Base-by-base conservation (phyloP, 1,140 invertebrate species). In the Physella acuta region DNA sequence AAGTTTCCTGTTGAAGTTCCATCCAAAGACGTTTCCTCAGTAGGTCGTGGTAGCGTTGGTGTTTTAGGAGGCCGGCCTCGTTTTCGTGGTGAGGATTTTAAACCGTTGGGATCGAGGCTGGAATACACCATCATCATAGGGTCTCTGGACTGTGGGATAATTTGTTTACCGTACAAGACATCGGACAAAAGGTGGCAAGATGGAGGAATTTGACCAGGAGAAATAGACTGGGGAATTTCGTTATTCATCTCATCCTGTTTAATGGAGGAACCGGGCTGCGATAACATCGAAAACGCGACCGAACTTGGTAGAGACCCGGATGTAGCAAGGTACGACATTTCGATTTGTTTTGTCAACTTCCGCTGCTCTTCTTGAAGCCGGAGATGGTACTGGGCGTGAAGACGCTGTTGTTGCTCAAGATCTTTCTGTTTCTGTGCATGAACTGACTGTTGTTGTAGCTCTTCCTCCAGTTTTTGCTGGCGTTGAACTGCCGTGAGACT, bases 21-120 rank as follows among this genome's bases (percentile, higher is more conserved):
- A n/a, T n/a, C n/a, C n/a, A n/a, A n/a, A n/a, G n/a, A n/a, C n/a
- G n/a, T n/a, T n/a, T n/a, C n/a, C n/a, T n/a, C n/a, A n/a, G n/a
- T n/a, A n/a, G n/a, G n/a, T n/a, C n/a, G n/a, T n/a, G n/a, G 17
- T 20, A 3, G 30, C 17, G 77, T 72, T 24, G 77, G 79, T 14
- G 77, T 70, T 68, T 81, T 81, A 0, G 80, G 80, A 2, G 80
- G 80, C 37, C 80, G 71, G 0, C 80, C 80, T 33, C 80, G 66
- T 61, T 75, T 75, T 58, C 79, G 39, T 2, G 74, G 74, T 2
- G 76, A 76, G 49, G 79, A 78, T 1, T 75, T 77, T 17, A 72
- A 30, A 34, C 69, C 68, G 24, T 65, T 70, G 28, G 75, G 58
- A 8, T 72, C 69, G 1, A 68, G 64, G 52, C 76, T 78, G 0